A percentile compares a stretch with the other conserved stretches of the same genome.
phyloP scores from a whole-genome alignment of 1,140 invertebrate genomes.

The Camponotus vicinus region DNA sequence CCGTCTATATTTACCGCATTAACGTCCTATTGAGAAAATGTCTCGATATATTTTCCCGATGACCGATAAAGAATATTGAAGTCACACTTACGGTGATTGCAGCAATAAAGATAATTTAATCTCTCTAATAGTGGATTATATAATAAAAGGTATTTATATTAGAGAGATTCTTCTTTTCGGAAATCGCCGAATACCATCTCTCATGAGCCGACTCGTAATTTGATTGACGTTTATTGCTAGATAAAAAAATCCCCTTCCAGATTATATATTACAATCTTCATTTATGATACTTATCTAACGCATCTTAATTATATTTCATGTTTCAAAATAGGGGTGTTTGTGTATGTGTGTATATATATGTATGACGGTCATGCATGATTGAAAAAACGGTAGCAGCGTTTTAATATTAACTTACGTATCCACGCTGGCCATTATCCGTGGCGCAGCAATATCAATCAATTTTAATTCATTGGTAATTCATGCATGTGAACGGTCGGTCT shows the following conservation, averaged over 20 bases:
- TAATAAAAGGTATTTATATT: slow-evolving; percentile 2
- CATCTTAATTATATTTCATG: slow-evolving; percentile 60
- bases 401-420: slow-evolving; percentile 25
- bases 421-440: slow-evolving; percentile 37
- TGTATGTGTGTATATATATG: too few relatives aligned
- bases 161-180: slow-evolving; percentile 4
- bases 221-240: slow-evolving; percentile 54
- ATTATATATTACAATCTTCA: slow-evolving; percentile 49
- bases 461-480: slow-evolving; percentile 69
- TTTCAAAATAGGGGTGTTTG: slow-evolving; percentile 3
- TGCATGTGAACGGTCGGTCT: slow-evolving; percentile 24
- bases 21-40: slow-evolving; percentile 49
- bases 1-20: slow-evolving; percentile 57
- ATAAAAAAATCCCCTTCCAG: slow-evolving; percentile 50
- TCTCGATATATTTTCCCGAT: background rate
- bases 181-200: background rate
- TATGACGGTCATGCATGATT: slow-evolving; percentile 10
- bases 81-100: background rate
- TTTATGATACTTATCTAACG: slow-evolving; percentile 55
- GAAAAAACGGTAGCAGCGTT: slow-evolving; percentile 39
- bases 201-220: slow-evolving; percentile 18
- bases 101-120: background rate
- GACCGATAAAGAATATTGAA: slow-evolving; percentile 9
- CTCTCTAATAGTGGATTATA: background rate
- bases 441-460: slow-evolving; percentile 67